These are phyloP conservation scores for Paramormyrops hopkinsi DNA, from an alignment of 2,797 vertebrate species.

Conservation along the genomic window DNA sequence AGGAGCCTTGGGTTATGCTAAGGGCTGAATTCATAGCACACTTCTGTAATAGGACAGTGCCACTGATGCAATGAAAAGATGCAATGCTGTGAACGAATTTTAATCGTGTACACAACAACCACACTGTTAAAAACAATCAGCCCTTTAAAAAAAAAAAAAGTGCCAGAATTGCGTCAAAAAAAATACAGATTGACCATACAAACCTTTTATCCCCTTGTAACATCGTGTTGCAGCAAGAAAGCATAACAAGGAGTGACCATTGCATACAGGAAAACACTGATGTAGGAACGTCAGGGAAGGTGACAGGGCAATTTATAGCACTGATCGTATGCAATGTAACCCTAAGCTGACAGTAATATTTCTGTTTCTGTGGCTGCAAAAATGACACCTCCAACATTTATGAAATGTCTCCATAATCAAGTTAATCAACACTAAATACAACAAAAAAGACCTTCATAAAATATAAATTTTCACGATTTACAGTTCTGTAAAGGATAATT, in stretches of 20 bases:
- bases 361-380: slow-evolving; percentile 82
- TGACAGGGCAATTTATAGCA: slow-evolving; percentile 58
- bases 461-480: slow-evolving; percentile 89
- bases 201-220: slow-evolving; percentile 64
- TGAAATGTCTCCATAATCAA: slow-evolving; percentile 85
- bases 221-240: slow-evolving; percentile 66
- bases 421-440: slow-evolving; percentile 88
- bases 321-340: slow-evolving; percentile 53
- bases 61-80: slow-evolving; percentile 63
- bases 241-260: slow-evolving; percentile 74
- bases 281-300: slow-evolving; percentile 61
- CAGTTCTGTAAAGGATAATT: slow-evolving; percentile 77
- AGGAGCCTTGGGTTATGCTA: slow-evolving; percentile 41
- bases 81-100: slow-evolving; percentile 38
- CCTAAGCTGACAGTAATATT: slow-evolving; percentile 46
- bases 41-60: slow-evolving; percentile 53
- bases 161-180: slow-evolving; percentile 68
- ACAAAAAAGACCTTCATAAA: slow-evolving; percentile 93
- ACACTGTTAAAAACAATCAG: slow-evolving; percentile 68
- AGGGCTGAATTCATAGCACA: slow-evolving; percentile 21
- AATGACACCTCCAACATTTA: slow-evolving; percentile 85
- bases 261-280: slow-evolving; percentile 52
- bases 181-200: slow-evolving; percentile 75
- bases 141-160: slow-evolving; percentile 62
- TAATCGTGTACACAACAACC: slow-evolving; percentile 52